Conservation (phyloP, 2,888 invertebrate species). For the Torymus auratus region DNA sequence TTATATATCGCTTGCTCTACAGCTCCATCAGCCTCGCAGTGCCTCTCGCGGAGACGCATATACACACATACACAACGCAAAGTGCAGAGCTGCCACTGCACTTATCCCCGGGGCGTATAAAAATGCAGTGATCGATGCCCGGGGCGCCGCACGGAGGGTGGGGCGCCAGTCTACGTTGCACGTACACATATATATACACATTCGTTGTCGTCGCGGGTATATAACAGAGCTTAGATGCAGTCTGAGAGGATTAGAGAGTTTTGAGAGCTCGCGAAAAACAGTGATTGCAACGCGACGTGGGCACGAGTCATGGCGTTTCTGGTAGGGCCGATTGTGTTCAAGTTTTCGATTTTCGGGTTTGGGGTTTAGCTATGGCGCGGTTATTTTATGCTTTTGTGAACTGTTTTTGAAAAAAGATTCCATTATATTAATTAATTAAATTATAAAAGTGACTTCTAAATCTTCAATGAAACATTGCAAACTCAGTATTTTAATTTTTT, state of each 20-base stretch:
- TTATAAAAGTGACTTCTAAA: no score
- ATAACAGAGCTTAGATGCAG: conserved; percentile 35
- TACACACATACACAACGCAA: neutral
- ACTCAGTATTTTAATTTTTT: no score
- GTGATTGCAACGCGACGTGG: no score
- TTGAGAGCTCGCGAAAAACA: neutral
- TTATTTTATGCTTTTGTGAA: neutral
- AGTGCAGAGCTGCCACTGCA: conserved; percentile 18
- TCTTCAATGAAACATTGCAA: no score
- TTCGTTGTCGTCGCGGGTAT: conserved; percentile 25
- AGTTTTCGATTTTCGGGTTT: neutral
- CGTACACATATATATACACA: no score
- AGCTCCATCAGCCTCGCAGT: no score
- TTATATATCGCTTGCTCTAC: no score
- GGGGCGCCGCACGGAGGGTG: neutral
- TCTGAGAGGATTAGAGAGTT: conserved; percentile 41
- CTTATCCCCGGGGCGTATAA: conserved; percentile 40
- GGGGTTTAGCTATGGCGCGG: no score
- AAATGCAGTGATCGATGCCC: conserved; percentile 54
- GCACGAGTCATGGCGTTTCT: conserved; percentile 27
- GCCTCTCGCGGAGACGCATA: neutral
- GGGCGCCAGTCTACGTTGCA: no score
- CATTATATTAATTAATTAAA: no score
- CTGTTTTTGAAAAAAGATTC: no score
- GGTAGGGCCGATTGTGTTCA: conserved; percentile 8